Percentiles rank a stretch among this genome's conserved stretches.
phyloP scores from a whole-genome alignment of 2,888 invertebrate species.

The Glaucopsyche alexis region DNA sequence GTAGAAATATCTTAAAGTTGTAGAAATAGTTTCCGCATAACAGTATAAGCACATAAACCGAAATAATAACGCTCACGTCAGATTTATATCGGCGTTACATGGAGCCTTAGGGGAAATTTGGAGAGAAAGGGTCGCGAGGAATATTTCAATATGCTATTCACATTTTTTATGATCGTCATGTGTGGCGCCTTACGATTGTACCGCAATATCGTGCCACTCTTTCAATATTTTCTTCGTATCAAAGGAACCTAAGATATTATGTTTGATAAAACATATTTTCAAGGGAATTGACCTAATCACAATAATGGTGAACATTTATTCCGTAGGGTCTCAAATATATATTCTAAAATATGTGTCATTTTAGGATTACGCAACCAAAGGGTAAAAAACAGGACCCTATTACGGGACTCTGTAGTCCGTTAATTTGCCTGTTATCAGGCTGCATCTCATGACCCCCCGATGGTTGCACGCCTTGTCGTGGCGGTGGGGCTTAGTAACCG shows the following conservation, averaged over 20 bases:
- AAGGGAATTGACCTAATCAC: not conserved
- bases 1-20: not conserved
- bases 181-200: conserved; percentile 66
- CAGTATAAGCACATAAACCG: conserved; percentile 35
- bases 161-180: conserved; percentile 75
- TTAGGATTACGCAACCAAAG: too few relatives aligned
- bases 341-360: too few relatives aligned
- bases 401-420: too few relatives aligned
- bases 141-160: conserved; percentile 77
- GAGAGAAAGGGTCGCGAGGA: conserved; percentile 68
- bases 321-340: too few relatives aligned
- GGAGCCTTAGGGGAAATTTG: conserved; percentile 63
- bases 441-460: too few relatives aligned
- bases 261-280: not conserved
- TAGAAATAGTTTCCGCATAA: conserved; percentile 12
- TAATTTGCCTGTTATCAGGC: too few relatives aligned
- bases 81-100: conserved; percentile 66
- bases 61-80: conserved; percentile 55
- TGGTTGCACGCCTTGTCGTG: too few relatives aligned
- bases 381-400: too few relatives aligned
- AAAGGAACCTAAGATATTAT: conserved; percentile 13
- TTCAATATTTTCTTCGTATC: conserved; percentile 48
- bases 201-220: conserved; percentile 65
- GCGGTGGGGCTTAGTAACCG: too few relatives aligned
- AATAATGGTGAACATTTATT: not conserved